phyloP scores from a whole-genome alignment of 2,797 vertebrate species.

The Squalus acanthias region DNA sequence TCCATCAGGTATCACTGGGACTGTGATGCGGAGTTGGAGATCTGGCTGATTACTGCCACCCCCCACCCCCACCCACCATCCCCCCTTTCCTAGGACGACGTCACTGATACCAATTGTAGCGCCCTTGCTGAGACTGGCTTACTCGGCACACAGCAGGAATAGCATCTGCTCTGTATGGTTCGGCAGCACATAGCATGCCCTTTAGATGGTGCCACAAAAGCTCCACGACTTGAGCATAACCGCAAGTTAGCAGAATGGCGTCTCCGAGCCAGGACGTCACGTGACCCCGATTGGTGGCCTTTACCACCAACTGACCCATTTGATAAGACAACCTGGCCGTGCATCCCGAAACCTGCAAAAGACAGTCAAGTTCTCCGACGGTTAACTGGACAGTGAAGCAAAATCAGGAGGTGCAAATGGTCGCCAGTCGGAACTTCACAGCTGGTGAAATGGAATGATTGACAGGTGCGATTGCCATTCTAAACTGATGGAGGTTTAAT shows the following conservation, averaged over 20 bases:
- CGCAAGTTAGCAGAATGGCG: background rate
- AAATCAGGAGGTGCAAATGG: slow-evolving; percentile 13
- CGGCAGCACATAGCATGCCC: background rate
- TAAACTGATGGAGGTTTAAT: slow-evolving; percentile 14
- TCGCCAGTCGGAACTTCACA: background rate
- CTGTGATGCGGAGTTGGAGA: background rate
- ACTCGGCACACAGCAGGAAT: background rate
- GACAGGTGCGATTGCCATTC: background rate
- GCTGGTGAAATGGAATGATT: slow-evolving; percentile 29
- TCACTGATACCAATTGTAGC: slow-evolving; percentile 38
- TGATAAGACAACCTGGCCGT: background rate
- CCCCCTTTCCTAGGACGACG: slow-evolving; percentile 37
- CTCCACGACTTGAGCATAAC: background rate
- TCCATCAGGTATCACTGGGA: background rate
- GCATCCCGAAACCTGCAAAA: slow-evolving; percentile 16
- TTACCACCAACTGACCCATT: background rate
- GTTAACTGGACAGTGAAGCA: slow-evolving; percentile 22
- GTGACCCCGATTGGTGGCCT: background rate
- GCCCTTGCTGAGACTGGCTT: background rate
- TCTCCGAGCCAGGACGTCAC: background rate
- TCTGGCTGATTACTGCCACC: background rate
- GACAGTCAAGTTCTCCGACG: slow-evolving; percentile 3
- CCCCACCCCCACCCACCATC: slow-evolving; percentile 32
- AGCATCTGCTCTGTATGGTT: background rate
- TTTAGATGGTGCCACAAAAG: background rate